A percentile compares a stretch with the other conserved stretches of the same genome.
Evolutionary conservation across 1,140 invertebrate genomes (phyloP).

Genomic region (Macrobrachium nipponense): DNA sequence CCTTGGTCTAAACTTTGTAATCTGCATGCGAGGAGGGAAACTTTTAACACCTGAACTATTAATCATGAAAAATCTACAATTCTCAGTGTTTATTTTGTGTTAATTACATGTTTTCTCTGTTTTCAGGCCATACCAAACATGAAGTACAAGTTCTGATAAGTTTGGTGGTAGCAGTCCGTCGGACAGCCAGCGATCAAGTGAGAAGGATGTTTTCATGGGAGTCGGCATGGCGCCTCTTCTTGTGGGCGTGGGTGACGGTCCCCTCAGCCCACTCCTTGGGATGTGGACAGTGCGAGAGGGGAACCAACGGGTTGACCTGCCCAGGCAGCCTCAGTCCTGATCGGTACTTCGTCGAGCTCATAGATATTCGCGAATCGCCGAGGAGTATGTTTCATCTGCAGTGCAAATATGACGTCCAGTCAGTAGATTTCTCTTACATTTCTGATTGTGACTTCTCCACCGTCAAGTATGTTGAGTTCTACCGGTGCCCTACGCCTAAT

Average conservation of each 20-base stretch:
- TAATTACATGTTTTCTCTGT: too few relatives aligned
- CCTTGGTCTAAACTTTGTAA: too few relatives aligned
- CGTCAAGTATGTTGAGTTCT: constrained; percentile 16
- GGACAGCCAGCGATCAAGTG: too few relatives aligned
- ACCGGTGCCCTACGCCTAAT: constrained; percentile 20
- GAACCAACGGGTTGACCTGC: background rate
- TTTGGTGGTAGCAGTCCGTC: too few relatives aligned
- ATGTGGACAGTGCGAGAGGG: constrained; percentile 5
- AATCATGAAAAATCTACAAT: too few relatives aligned
- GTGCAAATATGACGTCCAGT: background rate
- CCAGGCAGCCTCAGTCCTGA: background rate
- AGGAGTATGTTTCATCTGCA: background rate
- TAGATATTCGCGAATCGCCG: background rate
- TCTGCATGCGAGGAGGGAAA: too few relatives aligned
- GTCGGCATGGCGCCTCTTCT: background rate
- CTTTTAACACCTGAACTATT: too few relatives aligned
- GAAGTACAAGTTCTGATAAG: too few relatives aligned
- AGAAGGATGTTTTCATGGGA: too few relatives aligned
- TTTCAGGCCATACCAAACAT: too few relatives aligned
- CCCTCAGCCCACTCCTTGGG: background rate
- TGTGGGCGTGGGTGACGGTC: background rate
- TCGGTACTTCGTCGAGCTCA: background rate
- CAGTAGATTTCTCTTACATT: constrained; percentile 12
- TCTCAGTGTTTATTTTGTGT: too few relatives aligned
- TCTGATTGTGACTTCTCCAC: constrained; percentile 31